Percentiles rank a stretch among this genome's conserved stretches.
These are phyloP conservation scores for Rhineura floridana DNA, from an alignment of 2,113 vertebrate genomes.

Conservation along the genomic window DNA sequence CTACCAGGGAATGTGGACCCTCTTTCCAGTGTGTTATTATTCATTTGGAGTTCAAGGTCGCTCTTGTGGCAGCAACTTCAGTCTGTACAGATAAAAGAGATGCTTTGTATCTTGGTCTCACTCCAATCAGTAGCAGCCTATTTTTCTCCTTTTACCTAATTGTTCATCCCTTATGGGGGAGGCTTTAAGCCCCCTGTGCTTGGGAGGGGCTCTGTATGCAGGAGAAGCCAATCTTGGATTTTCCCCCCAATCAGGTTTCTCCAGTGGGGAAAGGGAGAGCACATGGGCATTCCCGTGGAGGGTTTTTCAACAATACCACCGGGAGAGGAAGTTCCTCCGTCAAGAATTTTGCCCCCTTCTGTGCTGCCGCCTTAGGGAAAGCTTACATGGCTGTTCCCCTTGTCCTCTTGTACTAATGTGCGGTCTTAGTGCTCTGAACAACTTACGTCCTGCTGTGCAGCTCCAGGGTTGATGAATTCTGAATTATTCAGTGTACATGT, in stretches of 20 bases:
- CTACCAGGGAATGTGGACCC: no score
- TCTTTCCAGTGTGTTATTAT: neutral
- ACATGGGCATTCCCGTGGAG: neutral
- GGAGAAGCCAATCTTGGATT: neutral
- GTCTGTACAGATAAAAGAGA: neutral
- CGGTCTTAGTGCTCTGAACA: neutral
- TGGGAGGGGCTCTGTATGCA: no score
- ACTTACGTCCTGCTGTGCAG: neutral
- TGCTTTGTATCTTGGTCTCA: neutral
- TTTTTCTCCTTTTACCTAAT: neutral
- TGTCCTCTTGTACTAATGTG: no score
- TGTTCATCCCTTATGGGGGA: neutral
- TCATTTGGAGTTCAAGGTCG: neutral
- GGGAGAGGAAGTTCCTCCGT: neutral
- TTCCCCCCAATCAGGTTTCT: neutral
- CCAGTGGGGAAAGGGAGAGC: no score
- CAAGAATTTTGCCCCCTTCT: rapidly evolving
- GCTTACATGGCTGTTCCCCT: neutral
- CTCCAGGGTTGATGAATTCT: neutral
- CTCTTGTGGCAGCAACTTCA: neutral
- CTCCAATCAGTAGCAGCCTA: neutral
- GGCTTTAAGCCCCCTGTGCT: neutral
- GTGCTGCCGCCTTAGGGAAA: no score
- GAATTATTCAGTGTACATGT: neutral
- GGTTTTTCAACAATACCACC: neutral